These are phyloP conservation scores for Orthosia cruda DNA, from an alignment of 2,888 invertebrate genomes.

Conservation along the genomic window DNA sequence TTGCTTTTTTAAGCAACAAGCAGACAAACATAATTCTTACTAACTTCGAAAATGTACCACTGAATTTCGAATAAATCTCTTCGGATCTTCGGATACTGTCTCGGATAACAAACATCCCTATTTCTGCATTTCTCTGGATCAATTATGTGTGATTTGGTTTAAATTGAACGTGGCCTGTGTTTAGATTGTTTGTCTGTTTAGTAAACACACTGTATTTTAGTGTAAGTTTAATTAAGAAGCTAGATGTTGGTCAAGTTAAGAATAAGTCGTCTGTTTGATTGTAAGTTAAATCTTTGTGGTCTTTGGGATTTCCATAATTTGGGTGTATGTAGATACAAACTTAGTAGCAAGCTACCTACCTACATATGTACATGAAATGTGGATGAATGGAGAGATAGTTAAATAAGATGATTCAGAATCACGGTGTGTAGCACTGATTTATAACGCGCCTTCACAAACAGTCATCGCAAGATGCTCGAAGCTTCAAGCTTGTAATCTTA, in stretches of 20 bases:
- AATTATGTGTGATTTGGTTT: slow-evolving; percentile 82
- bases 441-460: slow-evolving; percentile 54
- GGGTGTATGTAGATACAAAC: background rate
- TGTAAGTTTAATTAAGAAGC: slow-evolving; percentile 25
- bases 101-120: slow-evolving; percentile 57
- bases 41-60: no score
- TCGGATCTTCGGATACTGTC: slow-evolving; percentile 28
- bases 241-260: slow-evolving; percentile 8
- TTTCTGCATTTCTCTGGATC: slow-evolving; percentile 74
- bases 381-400: no score
- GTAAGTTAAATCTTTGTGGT: background rate
- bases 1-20: no score
- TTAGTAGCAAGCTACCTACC: no score
- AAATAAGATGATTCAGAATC: background rate
- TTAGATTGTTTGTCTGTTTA: slow-evolving; percentile 68
- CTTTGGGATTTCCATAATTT: background rate
- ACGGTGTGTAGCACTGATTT: background rate
- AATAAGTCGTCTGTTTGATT: slow-evolving; percentile 7
- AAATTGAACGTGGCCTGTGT: slow-evolving; percentile 77
- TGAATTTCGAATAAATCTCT: background rate
- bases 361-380: no score
- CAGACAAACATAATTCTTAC: no score
- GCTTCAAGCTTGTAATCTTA: slow-evolving; percentile 13
- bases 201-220: slow-evolving; percentile 41
- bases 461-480: slow-evolving; percentile 43